phyloP scores from a whole-genome alignment of 1,140 invertebrate genomes.

The Littorina saxatilis region DNA sequence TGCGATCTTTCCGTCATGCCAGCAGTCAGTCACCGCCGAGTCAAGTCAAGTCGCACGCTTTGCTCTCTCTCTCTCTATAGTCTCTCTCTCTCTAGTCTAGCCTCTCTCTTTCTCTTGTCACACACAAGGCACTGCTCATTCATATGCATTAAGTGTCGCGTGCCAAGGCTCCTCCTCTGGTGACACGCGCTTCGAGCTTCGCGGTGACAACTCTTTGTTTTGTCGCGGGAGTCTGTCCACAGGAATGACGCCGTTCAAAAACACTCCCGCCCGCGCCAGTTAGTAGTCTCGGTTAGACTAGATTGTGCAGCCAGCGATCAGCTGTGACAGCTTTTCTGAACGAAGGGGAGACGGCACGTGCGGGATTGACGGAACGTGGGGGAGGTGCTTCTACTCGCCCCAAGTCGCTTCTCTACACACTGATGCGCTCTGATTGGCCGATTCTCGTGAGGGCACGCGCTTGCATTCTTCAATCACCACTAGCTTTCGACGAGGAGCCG shows the following conservation, averaged over 20 bases:
- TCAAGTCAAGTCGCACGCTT: not conserved
- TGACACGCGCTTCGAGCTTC: slow-evolving; percentile 12
- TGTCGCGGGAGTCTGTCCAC: not conserved
- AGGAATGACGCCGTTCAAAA: slow-evolving; percentile 13
- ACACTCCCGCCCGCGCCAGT: not conserved
- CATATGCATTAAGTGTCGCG: slow-evolving; percentile 42
- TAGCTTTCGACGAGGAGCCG: not conserved
- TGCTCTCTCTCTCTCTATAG: not conserved
- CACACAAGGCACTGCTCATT: slow-evolving; percentile 26
- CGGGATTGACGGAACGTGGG: slow-evolving; percentile 5
- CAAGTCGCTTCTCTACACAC: slow-evolving; percentile 31
- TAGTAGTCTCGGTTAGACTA: not conserved
- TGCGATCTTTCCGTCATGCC: not conserved
- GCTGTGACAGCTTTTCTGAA: not conserved
- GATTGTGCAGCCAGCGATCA: not conserved
- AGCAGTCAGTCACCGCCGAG: not conserved
- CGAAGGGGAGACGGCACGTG: slow-evolving; percentile 12
- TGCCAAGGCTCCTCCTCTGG: slow-evolving; percentile 35
- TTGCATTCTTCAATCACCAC: slow-evolving; percentile 35
- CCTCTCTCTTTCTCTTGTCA: slow-evolving; percentile 6
- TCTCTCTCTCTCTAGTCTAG: not conserved
- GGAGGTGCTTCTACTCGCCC: slow-evolving; percentile 20
- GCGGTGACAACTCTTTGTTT: slow-evolving; percentile 29
- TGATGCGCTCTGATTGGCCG: slow-evolving; percentile 36
- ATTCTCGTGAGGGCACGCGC: slow-evolving; percentile 26